Evolutionary conservation across 2,797 vertebrate genomes (phyloP).

Genomic region (Chromis chromis): DNA sequence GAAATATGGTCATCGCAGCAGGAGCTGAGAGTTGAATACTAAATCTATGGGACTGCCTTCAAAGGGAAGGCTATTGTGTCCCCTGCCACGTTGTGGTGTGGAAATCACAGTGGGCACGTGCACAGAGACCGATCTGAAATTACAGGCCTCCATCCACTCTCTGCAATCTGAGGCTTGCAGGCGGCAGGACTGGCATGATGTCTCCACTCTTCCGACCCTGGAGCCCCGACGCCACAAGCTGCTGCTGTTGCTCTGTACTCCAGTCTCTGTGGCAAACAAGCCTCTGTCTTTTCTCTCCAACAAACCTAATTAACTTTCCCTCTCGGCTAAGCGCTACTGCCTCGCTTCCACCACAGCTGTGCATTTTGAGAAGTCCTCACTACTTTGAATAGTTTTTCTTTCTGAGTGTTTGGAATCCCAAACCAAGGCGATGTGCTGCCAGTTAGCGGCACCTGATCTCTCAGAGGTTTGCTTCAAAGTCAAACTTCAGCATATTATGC

Average conservation of each 20-base stretch:
- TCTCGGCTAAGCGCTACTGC: conserved; percentile 35
- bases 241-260: conserved; percentile 40
- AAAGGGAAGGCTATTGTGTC: conserved; percentile 72
- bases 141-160: conserved; percentile 65
- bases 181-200: conserved; percentile 70
- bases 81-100: conserved; percentile 67
- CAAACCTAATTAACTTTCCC: conserved; percentile 71
- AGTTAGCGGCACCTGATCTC: conserved; percentile 31
- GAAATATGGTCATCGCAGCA: conserved; percentile 59
- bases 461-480: conserved; percentile 48
- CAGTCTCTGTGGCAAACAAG: conserved; percentile 53
- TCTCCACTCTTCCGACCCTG: conserved; percentile 50
- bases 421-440: conserved; percentile 8
- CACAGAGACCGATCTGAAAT: conserved; percentile 68
- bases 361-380: conserved; percentile 38
- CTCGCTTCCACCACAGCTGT: conserved; percentile 40
- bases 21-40: conserved; percentile 48
- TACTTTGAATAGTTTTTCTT: conserved; percentile 44
- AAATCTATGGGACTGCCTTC: conserved; percentile 62
- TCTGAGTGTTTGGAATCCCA: conserved; percentile 17
- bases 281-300: conserved; percentile 66
- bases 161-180: conserved; percentile 76
- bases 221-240: conserved; percentile 55
- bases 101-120: conserved; percentile 69
- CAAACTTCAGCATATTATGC: conserved; percentile 11